These are phyloP conservation scores for Psilopogon haemacephalus DNA, from an alignment of 2,113 vertebrate species.

Conservation along the genomic window DNA sequence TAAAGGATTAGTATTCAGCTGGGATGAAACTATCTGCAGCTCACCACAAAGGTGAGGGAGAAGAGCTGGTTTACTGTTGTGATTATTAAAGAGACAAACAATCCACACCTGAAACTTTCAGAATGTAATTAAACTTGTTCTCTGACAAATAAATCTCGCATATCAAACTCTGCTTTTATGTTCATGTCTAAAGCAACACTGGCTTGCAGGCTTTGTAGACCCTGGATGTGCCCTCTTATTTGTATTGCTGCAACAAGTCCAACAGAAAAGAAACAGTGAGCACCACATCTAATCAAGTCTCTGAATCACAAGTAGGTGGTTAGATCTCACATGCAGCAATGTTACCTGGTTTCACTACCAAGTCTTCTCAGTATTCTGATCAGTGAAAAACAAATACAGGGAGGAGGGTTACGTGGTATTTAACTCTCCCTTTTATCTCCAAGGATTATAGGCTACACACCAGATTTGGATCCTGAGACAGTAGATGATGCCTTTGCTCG, in stretches of 20 bases:
- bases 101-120: neutral
- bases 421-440: neutral
- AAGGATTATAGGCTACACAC: conserved; percentile 92
- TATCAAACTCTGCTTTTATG: neutral
- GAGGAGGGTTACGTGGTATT: neutral
- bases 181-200: neutral
- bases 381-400: neutral
- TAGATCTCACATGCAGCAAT: neutral
- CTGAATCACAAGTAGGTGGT: neutral
- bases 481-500: conserved; percentile 94
- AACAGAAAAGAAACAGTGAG: neutral
- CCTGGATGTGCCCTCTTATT: neutral
- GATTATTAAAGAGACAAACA: neutral
- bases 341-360: neutral
- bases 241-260: neutral
- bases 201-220: neutral
- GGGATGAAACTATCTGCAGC: neutral
- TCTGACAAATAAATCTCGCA: neutral
- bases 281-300: neutral
- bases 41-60: neutral
- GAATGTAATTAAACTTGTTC: neutral
- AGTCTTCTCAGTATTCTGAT: neutral
- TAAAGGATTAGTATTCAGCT: neutral
- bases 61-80: neutral
- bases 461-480: conserved; percentile 91